These are phyloP conservation scores for Sinocyclocheilus anshuiensis DNA, from an alignment of 2,113 vertebrate genomes.

Conservation along the genomic window DNA sequence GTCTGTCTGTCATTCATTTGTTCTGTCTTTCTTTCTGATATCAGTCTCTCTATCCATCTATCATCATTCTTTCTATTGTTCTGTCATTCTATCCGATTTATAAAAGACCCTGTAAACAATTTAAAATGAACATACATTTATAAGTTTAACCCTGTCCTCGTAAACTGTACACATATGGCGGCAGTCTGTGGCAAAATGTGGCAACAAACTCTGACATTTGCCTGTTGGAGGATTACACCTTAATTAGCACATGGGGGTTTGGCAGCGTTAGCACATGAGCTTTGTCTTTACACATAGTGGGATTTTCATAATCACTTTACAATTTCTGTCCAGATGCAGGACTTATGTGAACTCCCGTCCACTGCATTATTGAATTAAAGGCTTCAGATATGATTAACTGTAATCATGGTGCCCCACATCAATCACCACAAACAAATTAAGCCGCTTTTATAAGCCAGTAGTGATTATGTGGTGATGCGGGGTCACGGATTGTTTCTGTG, in stretches of 20 bases:
- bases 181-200: constrained; percentile 19
- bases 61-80: no score
- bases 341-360: not conserved
- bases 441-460: constrained; percentile 77
- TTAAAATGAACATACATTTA: not conserved
- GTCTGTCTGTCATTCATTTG: no score
- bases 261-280: not conserved
- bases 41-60: no score
- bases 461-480: constrained; percentile 83
- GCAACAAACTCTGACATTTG: constrained; percentile 32
- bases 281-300: constrained; percentile 21
- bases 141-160: not conserved
- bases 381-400: constrained; percentile 80
- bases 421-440: constrained; percentile 81
- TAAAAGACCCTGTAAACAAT: not conserved
- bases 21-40: no score
- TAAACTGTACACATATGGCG: not conserved
- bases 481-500: constrained; percentile 66
- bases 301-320: constrained; percentile 37
- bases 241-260: constrained; percentile 40
- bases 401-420: constrained; percentile 33
- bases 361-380: constrained; percentile 78
- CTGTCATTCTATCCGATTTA: not conserved
- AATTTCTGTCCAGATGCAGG: constrained; percentile 7
- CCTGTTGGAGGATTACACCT: constrained; percentile 22